phyloP scores from a whole-genome alignment of 2,113 vertebrate genomes.

The Elephas maximus region DNA sequence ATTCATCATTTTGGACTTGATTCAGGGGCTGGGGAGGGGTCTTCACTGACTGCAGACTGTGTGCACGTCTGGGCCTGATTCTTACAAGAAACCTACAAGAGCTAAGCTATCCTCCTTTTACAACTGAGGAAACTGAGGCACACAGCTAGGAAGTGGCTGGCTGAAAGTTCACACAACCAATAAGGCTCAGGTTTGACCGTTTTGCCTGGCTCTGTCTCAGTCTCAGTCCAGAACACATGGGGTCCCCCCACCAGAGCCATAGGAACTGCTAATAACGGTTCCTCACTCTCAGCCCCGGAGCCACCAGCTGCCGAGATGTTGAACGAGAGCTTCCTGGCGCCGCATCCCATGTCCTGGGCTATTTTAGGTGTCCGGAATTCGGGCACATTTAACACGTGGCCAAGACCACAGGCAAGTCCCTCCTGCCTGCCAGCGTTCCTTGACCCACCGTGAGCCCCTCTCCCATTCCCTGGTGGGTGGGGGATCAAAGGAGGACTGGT shows the following conservation, averaged over 20 bases:
- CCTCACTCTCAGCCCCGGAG: conserved; percentile 50
- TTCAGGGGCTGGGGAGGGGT: neutral
- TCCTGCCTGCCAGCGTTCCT: fast-evolving
- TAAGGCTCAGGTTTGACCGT: neutral
- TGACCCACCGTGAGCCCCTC: neutral
- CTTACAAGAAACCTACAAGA: neutral
- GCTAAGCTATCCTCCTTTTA: neutral
- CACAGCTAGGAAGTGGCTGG: fast-evolving
- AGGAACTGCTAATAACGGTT: conserved; percentile 24
- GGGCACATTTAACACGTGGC: neutral
- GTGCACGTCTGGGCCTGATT: fast-evolving
- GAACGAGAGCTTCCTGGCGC: conserved; percentile 46
- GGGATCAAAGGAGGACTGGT: too few species aligned
- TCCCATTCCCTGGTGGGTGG: neutral
- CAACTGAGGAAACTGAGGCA: neutral
- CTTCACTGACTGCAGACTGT: fast-evolving
- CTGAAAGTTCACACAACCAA: fast-evolving
- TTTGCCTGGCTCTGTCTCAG: neutral
- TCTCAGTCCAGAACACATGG: neutral
- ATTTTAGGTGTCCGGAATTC: conserved; percentile 73
- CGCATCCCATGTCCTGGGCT: neutral
- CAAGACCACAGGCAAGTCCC: neutral
- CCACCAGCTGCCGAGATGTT: conserved; percentile 61
- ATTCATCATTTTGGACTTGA: neutral
- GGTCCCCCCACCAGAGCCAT: neutral